Conservation (phyloP, 23 tunicate species). For the Botrylloides violaceus region DNA sequence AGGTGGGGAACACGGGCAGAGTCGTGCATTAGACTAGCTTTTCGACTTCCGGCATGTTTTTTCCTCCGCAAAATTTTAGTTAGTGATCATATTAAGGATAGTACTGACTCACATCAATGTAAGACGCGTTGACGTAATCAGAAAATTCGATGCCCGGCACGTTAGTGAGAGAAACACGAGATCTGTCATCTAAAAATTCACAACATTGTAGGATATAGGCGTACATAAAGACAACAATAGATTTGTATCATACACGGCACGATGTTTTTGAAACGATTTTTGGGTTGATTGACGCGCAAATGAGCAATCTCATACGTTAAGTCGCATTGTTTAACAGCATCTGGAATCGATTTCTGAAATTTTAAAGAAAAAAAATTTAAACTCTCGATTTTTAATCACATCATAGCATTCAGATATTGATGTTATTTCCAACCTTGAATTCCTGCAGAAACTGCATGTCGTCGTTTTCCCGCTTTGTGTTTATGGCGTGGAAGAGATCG, state of each 20-base stretch:
- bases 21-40: no score
- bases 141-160: slow-evolving; percentile 25
- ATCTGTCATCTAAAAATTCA: slow-evolving; percentile 17
- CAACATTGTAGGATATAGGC: not conserved
- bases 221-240: not conserved
- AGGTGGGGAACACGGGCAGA: no score
- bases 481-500: not conserved
- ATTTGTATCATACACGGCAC: slow-evolving; percentile 7
- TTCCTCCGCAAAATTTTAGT: no score
- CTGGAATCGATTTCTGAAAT: not conserved
- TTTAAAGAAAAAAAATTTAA: not conserved
- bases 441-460: slow-evolving; percentile 10
- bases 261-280: slow-evolving; percentile 17
- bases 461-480: slow-evolving; percentile 1
- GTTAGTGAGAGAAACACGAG: slow-evolving; percentile 17
- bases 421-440: slow-evolving; percentile 10
- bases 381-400: not conserved
- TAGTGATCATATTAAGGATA: no score
- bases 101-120: slow-evolving; percentile 33
- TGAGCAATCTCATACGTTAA: slow-evolving; percentile 6
- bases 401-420: not conserved
- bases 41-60: no score
- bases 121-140: slow-evolving; percentile 35
- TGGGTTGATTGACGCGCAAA: slow-evolving; percentile 1
- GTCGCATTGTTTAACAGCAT: slow-evolving; percentile 7